Conservation (phyloP, 2,113 vertebrate genomes). For the Leptobrachium ailaonicum region DNA sequence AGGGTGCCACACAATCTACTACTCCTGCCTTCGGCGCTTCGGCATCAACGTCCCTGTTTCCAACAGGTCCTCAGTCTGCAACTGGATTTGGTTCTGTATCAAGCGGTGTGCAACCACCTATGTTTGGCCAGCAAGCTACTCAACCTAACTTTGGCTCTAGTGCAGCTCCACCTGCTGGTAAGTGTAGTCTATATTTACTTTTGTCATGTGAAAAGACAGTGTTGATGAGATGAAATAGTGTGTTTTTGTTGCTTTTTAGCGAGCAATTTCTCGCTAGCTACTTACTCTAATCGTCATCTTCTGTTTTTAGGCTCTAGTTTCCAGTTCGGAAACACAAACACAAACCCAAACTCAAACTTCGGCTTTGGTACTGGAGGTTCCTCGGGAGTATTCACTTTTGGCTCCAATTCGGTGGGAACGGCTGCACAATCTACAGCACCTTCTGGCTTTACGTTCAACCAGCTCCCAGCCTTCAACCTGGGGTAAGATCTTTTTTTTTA, state of each 20-base stretch:
- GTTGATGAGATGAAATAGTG: no score
- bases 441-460: conserved; percentile 76
- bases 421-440: conserved; percentile 65
- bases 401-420: conserved; percentile 60
- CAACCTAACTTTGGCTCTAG: conserved; percentile 76
- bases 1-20: conserved; percentile 65
- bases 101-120: conserved; percentile 70
- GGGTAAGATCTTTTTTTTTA: conserved; percentile 71
- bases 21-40: conserved; percentile 77
- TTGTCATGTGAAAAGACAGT: no score
- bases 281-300: no score
- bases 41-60: conserved; percentile 62
- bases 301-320: conserved; percentile 71
- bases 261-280: no score
- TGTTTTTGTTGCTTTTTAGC: no score
- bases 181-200: conserved; percentile 47
- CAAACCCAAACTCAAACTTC: conserved; percentile 65
- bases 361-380: conserved; percentile 60
- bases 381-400: conserved; percentile 83
- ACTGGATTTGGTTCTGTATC: conserved; percentile 80
- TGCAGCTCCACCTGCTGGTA: conserved; percentile 73
- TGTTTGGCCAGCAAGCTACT: conserved; percentile 80
- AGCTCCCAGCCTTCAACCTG: conserved; percentile 72
- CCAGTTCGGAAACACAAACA: conserved; percentile 81
- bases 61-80: conserved; percentile 71